These are phyloP conservation scores for Echinops telfairi DNA, from an alignment of 2,113 vertebrate genomes.

Conservation along the genomic window DNA sequence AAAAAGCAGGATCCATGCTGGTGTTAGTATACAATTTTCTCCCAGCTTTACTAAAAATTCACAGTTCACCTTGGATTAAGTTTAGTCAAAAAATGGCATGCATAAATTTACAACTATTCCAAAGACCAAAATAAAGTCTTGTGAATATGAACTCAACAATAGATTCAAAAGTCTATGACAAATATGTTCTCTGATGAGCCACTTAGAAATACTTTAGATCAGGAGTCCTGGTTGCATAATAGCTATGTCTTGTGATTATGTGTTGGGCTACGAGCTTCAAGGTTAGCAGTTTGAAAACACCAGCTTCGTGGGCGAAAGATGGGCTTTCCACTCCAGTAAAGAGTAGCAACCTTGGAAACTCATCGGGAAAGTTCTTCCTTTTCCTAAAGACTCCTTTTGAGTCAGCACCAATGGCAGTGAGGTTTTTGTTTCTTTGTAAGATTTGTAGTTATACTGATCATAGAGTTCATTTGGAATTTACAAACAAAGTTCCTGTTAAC, in stretches of 20 bases:
- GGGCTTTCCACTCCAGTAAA: too few species aligned
- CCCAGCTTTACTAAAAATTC: conserved; percentile 88
- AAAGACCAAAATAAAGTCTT: conserved; percentile 89
- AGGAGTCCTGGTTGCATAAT: conserved; percentile 54
- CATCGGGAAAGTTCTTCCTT: too few species aligned
- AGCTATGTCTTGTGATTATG: too few species aligned
- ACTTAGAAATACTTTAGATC: conserved; percentile 88
- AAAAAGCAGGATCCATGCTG: conserved; percentile 89
- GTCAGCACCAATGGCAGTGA: too few species aligned
- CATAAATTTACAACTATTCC: conserved; percentile 90
- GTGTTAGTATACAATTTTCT: conserved; percentile 87
- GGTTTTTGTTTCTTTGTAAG: too few species aligned
- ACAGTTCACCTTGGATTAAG: conserved; percentile 86
- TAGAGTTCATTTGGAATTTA: conserved; percentile 89
- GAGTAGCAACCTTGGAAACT: too few species aligned
- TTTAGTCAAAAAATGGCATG: conserved; percentile 88
- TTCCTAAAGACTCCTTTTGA: too few species aligned
- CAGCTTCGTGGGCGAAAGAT: too few species aligned
- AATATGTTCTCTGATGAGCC: conserved; percentile 87
- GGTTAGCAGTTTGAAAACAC: too few species aligned
- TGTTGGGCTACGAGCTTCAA: too few species aligned
- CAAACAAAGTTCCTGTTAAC: conserved; percentile 89
- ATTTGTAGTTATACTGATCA: conserved; percentile 86
- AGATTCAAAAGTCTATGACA: conserved; percentile 92
- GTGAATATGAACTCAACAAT: conserved; percentile 91